Percentiles rank a stretch among this genome's conserved stretches.
These are phyloP conservation scores for Boulengerochromis microlepis DNA, from an alignment of 2,113 vertebrate species.

Conservation along the genomic window DNA sequence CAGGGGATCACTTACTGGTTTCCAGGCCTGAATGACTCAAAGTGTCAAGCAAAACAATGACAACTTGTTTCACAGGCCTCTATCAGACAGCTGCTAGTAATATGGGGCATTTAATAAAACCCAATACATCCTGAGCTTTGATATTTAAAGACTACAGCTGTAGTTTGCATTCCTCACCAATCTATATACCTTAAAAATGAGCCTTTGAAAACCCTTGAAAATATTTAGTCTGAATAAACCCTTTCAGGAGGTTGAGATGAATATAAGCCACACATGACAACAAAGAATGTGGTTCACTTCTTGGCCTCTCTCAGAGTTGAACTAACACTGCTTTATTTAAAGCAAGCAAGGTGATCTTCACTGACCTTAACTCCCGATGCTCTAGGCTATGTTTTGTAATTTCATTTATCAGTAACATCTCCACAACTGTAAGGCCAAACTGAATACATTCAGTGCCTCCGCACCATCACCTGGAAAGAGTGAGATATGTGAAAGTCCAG, in stretches of 20 bases:
- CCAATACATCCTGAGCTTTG: accelerated
- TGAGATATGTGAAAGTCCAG: neutral
- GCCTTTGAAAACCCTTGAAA: neutral
- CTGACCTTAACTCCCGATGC: neutral
- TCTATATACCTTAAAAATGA: neutral
- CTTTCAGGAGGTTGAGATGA: neutral
- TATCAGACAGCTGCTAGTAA: neutral
- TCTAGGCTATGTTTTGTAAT: neutral
- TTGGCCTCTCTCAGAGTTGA: neutral
- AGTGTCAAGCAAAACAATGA: neutral
- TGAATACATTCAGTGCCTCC: neutral
- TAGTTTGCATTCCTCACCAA: neutral
- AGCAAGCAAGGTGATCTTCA: neutral
- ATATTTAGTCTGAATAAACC: neutral
- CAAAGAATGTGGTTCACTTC: neutral
- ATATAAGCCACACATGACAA: neutral
- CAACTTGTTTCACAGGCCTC: neutral
- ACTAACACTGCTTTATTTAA: neutral
- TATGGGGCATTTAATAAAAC: neutral
- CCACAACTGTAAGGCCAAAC: neutral
- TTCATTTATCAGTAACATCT: neutral
- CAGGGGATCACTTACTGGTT: neutral
- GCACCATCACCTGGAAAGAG: neutral
- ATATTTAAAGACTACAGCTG: neutral
- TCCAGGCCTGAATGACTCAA: neutral